phyloP scores from a whole-genome alignment of 2,113 vertebrate genomes.

The rabbit (Oryctolagus cuniculus) region DNA sequence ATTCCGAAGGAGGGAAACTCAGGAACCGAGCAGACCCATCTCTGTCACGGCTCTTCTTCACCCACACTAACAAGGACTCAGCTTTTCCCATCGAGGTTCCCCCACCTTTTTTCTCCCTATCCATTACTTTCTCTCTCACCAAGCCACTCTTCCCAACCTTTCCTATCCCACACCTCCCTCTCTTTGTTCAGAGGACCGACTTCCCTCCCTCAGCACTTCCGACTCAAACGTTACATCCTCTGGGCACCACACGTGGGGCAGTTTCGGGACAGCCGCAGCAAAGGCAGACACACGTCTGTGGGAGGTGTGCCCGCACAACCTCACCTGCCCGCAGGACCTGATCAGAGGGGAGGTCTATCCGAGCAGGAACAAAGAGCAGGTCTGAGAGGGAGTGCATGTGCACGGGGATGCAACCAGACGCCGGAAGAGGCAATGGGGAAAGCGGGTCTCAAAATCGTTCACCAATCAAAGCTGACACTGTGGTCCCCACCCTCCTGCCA shows the following conservation, averaged over 20 bases:
- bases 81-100: neutral
- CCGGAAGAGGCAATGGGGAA: neutral
- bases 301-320: neutral
- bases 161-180: neutral
- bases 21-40: neutral
- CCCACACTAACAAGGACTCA: neutral
- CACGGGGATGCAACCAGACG: neutral
- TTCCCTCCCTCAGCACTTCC: neutral
- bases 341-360: neutral
- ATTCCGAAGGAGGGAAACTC: slow-evolving; percentile 19
- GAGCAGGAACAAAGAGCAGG: neutral
- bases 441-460: neutral
- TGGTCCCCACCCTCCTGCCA: too few relatives aligned
- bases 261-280: neutral
- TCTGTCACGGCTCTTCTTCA: neutral
- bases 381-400: neutral
- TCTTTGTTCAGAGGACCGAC: neutral
- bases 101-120: neutral
- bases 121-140: neutral
- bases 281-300: rapidly evolving
- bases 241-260: neutral
- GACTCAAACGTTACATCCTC: neutral
- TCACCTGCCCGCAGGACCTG: neutral
- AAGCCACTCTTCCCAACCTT: neutral
- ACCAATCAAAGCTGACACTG: neutral